A percentile compares a stretch with the other conserved stretches of the same genome.
Conservation (phyloP, 1,140 invertebrate genomes). For the Bombus pascuorum region DNA sequence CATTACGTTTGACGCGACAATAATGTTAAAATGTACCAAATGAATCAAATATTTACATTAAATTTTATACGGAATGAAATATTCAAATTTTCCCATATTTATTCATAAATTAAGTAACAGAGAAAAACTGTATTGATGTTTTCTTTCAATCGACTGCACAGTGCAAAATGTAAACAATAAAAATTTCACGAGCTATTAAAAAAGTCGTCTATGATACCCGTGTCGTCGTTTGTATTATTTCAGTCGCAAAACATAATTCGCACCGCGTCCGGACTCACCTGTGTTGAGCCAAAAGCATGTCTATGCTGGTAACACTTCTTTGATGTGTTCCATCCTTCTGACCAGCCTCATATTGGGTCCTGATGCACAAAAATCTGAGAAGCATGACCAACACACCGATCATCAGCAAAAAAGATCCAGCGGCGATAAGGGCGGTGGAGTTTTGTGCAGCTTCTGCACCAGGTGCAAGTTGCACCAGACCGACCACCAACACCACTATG, state of each 20-base stretch:
- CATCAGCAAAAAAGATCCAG: slow-evolving; percentile 84
- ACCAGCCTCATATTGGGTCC: slow-evolving; percentile 68
- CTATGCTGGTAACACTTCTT: slow-evolving; percentile 79
- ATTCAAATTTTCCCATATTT: background rate
- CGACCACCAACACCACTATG: slow-evolving; percentile 89
- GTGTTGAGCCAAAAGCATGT: slow-evolving; percentile 78
- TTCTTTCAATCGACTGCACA: background rate
- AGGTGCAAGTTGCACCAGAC: slow-evolving; percentile 90
- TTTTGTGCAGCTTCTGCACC: slow-evolving; percentile 90
- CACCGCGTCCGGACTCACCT: slow-evolving; percentile 62
- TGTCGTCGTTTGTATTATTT: background rate
- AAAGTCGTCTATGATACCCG: background rate
- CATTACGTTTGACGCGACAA: background rate
- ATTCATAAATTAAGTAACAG: background rate
- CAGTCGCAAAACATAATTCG: background rate
- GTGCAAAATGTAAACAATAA: background rate
- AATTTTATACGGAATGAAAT: background rate
- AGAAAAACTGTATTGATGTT: no score
- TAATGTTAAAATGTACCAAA: background rate
- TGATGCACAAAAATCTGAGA: slow-evolving; percentile 77
- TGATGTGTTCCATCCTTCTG: slow-evolving; percentile 79
- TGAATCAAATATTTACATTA: background rate
- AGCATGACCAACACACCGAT: slow-evolving; percentile 74
- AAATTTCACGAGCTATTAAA: background rate
- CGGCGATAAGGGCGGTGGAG: slow-evolving; percentile 87